These are phyloP conservation scores for Triplophysa dalaica DNA, from an alignment of 2,113 vertebrate genomes.

Conservation along the genomic window DNA sequence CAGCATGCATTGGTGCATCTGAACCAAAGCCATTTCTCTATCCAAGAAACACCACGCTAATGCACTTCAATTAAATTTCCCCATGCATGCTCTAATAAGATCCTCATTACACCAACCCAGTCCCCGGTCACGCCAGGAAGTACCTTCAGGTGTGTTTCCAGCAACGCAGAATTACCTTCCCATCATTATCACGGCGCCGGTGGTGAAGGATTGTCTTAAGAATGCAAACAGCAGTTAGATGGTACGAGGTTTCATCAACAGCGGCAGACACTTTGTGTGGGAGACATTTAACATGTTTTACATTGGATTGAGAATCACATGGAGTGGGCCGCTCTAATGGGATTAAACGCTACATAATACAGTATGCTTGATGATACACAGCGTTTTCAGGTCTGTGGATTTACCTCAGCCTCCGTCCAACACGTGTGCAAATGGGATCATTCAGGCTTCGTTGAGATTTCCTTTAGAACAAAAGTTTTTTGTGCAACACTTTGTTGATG, in stretches of 20 bases:
- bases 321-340: constrained; percentile 17
- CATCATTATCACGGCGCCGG: constrained; percentile 5
- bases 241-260: constrained; percentile 19
- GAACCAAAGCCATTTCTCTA: constrained; percentile 13
- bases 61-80: constrained; percentile 35
- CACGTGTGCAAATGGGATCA: constrained; percentile 21
- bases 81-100: constrained; percentile 10
- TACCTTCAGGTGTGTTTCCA: constrained; percentile 15
- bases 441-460: background rate
- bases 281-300: constrained; percentile 7
- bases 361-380: constrained; percentile 18
- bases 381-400: constrained; percentile 4
- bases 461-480: background rate
- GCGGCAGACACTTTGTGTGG: constrained; percentile 22
- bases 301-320: constrained; percentile 21
- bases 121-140: background rate
- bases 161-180: background rate
- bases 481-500: background rate
- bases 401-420: constrained; percentile 12
- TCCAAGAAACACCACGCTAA: background rate
- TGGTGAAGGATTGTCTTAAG: constrained; percentile 36
- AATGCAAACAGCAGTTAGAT: constrained; percentile 6
- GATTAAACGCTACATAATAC: constrained; percentile 31
- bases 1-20: constrained; percentile 14
- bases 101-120: background rate